Base-by-base conservation (phyloP, 2,113 vertebrate species). In the Podiceps cristatus region DNA sequence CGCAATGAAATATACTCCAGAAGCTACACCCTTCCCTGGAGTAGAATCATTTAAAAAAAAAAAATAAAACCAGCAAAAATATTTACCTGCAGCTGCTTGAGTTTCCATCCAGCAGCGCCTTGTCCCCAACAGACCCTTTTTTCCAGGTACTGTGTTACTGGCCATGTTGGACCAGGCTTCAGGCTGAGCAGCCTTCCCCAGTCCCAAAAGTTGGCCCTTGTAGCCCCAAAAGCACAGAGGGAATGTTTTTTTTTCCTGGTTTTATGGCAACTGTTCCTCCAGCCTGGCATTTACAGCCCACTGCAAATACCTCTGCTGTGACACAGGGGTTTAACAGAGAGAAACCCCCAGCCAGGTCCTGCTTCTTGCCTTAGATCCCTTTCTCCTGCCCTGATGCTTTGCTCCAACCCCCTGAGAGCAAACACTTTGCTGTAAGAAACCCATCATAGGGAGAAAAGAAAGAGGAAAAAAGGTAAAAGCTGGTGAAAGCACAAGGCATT, bases 61-160 rank as follows among this genome's bases (percentile, higher is more conserved):
- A 9, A 9, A 0, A 10, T 0, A 1, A 50, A 78, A 50, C 7
- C 13, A 5, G 2, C 7, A 55, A 45, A 47, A 59, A 42, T 1
- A 5, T 66, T 83, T 18, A 27, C 45, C 15, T 0, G 0, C 28
- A 23, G 18, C 35, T 50, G 9, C 15, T 37, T 44, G 29, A 64
- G 0, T 45, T 45, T 45, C 45, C 45, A 18, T 45, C 45, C 45
- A 16, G 45, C 53, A 55, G 27, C 27, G 15, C 28, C 9, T 55
- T 55, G 29, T 18, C 53, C 53, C 53, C 53, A 55, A 28, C 27
- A 29, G 35, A 9, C 14, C 37, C 11, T 69, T 63, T 29, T n/a
- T 84, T 87, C 50, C 42, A 74, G 7, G 29, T 79, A 16, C 11
- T 52, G 35, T 2, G 14, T 15, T 22, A 24, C 35, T 58, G 56